Base-by-base conservation (phyloP, 1,140 invertebrate genomes). In the Camponotus floridanus region DNA sequence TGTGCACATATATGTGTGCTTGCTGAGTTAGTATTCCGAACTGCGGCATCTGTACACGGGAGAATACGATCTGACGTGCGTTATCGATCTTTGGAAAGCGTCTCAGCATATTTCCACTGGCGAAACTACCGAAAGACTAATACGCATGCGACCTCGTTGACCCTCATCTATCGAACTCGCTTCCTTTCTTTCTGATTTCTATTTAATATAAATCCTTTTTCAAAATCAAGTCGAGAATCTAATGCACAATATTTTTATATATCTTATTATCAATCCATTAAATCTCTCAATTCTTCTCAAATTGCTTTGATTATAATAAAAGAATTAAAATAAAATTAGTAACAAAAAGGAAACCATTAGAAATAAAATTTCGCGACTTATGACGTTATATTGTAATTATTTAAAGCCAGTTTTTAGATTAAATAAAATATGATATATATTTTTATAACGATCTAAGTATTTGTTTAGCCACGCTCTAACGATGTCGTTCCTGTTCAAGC, bases 51-150 rank as follows among this genome's bases (percentile, higher is more conserved):
- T 65, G 59, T 73, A 18, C 5, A 51, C 13, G 51, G 71, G 45
- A 86, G 55, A 81, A 71, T 62, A 51, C 64, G 42, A 86, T 86
- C 39, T 48, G 48, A 21, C 51, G 71, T 18, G 42, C 76, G 18
- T 70, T 59, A 18, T 70, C 78, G 55, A 86, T 48, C 48, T 86
- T 51, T 81, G 67, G 78, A 86, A 86, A 86, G 59, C 64, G 62
- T 33, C 71, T 57, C 73, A 42, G 42, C 13, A 21, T 42, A 67
- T 76, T 84, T 84, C 62, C 59, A 18, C 36, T 18, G 65, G 67
- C 67, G 59, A 83, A 86, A 86, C 36, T 86, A 61, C 45, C 57
- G 21, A 87, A 87, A 74, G 85, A 83, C 55, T 84, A 76, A 86
- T 62, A 55, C 45, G 65, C 85, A 36, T 64, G 55, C 59, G 78